These are phyloP conservation scores for Tenthredo scrophulariae DNA, from an alignment of 2,888 invertebrate genomes.

Conservation along the genomic window DNA sequence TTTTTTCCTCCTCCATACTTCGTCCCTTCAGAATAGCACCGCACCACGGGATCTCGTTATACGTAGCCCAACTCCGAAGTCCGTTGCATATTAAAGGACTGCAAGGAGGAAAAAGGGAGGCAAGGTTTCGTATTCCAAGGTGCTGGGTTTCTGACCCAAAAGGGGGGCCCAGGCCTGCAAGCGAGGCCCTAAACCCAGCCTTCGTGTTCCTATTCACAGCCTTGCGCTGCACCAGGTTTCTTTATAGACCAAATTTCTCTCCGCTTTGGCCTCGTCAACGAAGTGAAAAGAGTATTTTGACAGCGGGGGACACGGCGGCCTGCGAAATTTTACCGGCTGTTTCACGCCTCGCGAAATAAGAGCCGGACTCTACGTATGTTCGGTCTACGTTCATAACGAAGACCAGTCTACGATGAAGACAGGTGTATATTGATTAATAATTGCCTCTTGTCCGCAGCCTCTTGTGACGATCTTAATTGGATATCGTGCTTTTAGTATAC, in stretches of 20 bases:
- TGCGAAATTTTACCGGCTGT: conserved; percentile 74
- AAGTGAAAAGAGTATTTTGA: conserved; percentile 75
- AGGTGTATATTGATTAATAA: conserved; percentile 43
- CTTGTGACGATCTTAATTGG: conserved; percentile 41
- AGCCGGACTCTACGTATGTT: not conserved
- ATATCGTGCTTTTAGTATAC: conserved; percentile 30
- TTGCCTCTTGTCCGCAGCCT: conserved; percentile 2
- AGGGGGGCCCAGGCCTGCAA: conserved; percentile 57
- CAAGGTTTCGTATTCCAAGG: conserved; percentile 63
- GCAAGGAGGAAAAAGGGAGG: conserved; percentile 32
- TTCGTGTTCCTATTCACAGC: conserved; percentile 48
- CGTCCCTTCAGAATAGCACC: conserved; percentile 46
- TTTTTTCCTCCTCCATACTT: conserved; percentile 53
- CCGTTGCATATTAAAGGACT: conserved; percentile 44
- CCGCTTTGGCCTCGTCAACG: conserved; percentile 54
- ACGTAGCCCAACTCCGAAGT: conserved; percentile 54
- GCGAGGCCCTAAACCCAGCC: not conserved
- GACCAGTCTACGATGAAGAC: not conserved
- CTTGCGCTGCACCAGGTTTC: conserved; percentile 2
- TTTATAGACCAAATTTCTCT: conserved; percentile 53
- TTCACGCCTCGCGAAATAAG: conserved; percentile 67
- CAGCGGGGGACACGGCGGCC: conserved; percentile 74
- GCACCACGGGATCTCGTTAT: conserved; percentile 70
- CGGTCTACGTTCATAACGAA: not conserved
- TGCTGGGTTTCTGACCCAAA: conserved; percentile 74